Conservation (phyloP, 2,888 invertebrate genomes). For the Mimumesa dahlbomi region DNA sequence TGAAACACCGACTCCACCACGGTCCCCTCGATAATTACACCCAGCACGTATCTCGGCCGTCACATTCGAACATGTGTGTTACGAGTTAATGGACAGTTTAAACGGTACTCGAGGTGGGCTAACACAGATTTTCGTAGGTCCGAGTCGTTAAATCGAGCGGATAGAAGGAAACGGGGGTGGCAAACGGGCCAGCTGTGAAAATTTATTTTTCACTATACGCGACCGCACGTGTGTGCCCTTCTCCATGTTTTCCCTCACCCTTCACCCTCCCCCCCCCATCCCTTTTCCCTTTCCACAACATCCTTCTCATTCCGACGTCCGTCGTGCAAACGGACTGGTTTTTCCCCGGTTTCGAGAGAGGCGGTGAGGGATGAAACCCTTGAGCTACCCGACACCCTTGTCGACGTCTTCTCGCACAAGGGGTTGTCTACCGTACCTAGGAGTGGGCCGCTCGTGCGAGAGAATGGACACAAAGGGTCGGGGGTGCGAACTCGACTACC, state of each 20-base stretch:
- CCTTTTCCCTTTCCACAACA: constrained; percentile 6
- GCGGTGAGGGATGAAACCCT: constrained; percentile 67
- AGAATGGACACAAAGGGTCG: constrained; percentile 56
- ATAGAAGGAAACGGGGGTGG: constrained; percentile 28
- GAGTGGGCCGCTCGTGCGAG: constrained; percentile 55
- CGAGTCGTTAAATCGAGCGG: constrained; percentile 66
- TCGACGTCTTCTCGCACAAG: constrained; percentile 58
- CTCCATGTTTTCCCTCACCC: constrained; percentile 10
- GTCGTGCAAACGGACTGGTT: constrained; percentile 43
- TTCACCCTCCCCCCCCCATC: constrained; percentile 18
- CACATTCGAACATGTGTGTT: background rate
- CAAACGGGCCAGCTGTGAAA: constrained; percentile 66
- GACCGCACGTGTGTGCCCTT: constrained; percentile 3
- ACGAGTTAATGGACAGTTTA: constrained; percentile 39
- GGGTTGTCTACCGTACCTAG: constrained; percentile 56
- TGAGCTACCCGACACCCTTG: constrained; percentile 72
- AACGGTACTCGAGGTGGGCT: constrained; percentile 13
- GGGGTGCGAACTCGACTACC: constrained; percentile 21
- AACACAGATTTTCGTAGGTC: constrained; percentile 26
- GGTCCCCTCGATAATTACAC: constrained; percentile 12
- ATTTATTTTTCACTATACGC: constrained; percentile 43
- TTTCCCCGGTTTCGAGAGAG: constrained; percentile 49
- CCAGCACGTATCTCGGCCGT: background rate
- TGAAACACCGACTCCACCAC: no score
- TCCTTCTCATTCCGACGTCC: constrained; percentile 1